Evolutionary conservation across 2,797 vertebrate genomes (phyloP), one percentile per base, ranked within the genome.

Genomic region (Perodicticus potto): DNA sequence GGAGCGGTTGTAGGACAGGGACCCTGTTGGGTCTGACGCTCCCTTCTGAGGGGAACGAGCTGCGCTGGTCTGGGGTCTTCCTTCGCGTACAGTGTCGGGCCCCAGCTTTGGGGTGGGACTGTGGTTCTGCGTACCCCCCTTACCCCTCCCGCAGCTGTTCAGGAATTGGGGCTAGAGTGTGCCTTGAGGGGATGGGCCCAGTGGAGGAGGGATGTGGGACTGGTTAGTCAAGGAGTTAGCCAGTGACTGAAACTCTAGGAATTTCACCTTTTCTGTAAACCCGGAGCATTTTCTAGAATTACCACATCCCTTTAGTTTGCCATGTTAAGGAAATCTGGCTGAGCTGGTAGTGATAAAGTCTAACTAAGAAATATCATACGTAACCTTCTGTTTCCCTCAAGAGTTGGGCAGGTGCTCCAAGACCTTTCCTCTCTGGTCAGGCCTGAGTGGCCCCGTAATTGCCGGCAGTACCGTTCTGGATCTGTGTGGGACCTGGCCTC

Each of bases 241-340:
- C 4, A 16, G 78, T 70, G 49, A 53, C 37, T 5, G 32, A 69
- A 40, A 61, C 25, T 74, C 61, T 6, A 32, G 94, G 72, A 61
- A 27, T 77, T 67, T 32, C 13, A 70, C 27, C 86, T 80, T 89
- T 88, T 83, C 94, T 86, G n/a, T 83, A 86, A 94, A 78, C 63
- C n/a, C 53, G 55, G 86, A 17, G 81, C 59, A 49, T 85, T 94
- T 94, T 86, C 93, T 89, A 37, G 69, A 94, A 67, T 80, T 83
- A 63, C 32, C 25, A 84, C 59, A 53, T 69, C 86, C 25, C 19
- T 67, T 94, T 92, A 14, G 59, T 63, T 92, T 59, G 89, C 65
- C 74, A 29, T 29, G 27, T 85, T 80, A 34, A 84, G 76, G 80
- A 70, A 94, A 74, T 86, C 86, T 91, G 67, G 45, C 78, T 4